These are phyloP conservation scores for Rhynchotus rufescens DNA, from an alignment of 2,797 vertebrate genomes.

Conservation along the genomic window DNA sequence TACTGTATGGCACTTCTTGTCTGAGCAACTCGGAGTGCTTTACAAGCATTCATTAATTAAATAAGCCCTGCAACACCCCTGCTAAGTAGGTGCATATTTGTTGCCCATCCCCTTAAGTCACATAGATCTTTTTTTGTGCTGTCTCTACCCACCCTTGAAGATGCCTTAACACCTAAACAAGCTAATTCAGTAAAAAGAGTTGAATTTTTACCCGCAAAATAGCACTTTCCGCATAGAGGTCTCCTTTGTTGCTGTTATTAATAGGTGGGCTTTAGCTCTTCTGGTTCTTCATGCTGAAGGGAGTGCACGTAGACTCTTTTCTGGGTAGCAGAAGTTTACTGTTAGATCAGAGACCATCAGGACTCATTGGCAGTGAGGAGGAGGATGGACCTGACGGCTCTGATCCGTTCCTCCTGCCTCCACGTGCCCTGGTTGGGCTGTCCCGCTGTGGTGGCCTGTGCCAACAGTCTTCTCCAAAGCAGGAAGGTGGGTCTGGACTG, in stretches of 20 bases:
- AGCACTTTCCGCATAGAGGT: neutral
- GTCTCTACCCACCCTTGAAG: constrained; percentile 21
- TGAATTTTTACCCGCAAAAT: neutral
- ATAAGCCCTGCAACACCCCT: constrained; percentile 57
- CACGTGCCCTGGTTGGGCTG: neutral
- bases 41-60: constrained; percentile 66
- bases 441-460: neutral
- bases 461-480: neutral
- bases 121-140: constrained; percentile 31
- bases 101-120: constrained; percentile 56
- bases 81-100: constrained; percentile 52
- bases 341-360: neutral
- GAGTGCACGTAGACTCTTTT: neutral
- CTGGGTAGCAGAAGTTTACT: neutral
- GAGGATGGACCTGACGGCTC: neutral
- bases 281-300: neutral
- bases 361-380: neutral
- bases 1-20: constrained; percentile 64
- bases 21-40: constrained; percentile 62
- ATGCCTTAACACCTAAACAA: constrained; percentile 25
- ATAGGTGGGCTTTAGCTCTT: neutral
- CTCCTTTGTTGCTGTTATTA: constrained; percentile 15
- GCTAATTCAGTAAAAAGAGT: constrained; percentile 30
- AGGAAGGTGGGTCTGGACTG: neutral
- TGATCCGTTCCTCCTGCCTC: neutral